Conservation (phyloP, 92 coral and sea anemone genomes). For the Epizoanthus ramosus region DNA sequence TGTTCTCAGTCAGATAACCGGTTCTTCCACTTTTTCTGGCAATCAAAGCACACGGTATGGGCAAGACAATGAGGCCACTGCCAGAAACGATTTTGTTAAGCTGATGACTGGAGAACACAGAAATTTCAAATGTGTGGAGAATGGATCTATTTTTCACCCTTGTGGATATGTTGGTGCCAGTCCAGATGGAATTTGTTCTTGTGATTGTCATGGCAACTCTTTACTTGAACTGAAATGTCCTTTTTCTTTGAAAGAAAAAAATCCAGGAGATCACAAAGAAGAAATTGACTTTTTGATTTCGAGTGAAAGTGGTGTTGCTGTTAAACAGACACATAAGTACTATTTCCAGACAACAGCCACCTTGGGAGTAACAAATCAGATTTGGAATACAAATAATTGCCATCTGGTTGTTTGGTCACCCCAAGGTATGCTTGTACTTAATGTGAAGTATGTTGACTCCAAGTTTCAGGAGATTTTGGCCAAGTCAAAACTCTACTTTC, state of each 20-base stretch:
- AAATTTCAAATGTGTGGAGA: constrained; percentile 33
- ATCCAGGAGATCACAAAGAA: constrained; percentile 12
- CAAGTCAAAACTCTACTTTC: constrained; percentile 20
- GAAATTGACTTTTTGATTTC: constrained; percentile 35
- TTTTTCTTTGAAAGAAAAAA: constrained; percentile 28
- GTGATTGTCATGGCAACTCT: constrained; percentile 41
- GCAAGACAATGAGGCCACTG: constrained; percentile 21
- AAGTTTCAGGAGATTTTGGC: constrained; percentile 12
- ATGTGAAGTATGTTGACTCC: not conserved
- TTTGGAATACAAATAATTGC: constrained; percentile 6
- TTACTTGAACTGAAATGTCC: constrained; percentile 47
- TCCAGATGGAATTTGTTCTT: constrained; percentile 45
- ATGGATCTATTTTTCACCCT: constrained; percentile 41
- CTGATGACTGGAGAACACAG: constrained; percentile 30
- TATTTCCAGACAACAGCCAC: constrained; percentile 32
- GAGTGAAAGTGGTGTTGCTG: not conserved
- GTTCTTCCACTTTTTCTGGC: constrained; percentile 25
- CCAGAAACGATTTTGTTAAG: constrained; percentile 22
- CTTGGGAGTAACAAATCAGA: constrained; percentile 15
- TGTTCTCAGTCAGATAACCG: constrained; percentile 42
- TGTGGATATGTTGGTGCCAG: constrained; percentile 49
- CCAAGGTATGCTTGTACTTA: constrained; percentile 3
- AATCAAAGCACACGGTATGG: constrained; percentile 35
- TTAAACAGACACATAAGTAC: constrained; percentile 31
- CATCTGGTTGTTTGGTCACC: constrained; percentile 32